phyloP scores from a whole-genome alignment of 2,888 invertebrate species.

The Lepeophtheirus nordmannii region DNA sequence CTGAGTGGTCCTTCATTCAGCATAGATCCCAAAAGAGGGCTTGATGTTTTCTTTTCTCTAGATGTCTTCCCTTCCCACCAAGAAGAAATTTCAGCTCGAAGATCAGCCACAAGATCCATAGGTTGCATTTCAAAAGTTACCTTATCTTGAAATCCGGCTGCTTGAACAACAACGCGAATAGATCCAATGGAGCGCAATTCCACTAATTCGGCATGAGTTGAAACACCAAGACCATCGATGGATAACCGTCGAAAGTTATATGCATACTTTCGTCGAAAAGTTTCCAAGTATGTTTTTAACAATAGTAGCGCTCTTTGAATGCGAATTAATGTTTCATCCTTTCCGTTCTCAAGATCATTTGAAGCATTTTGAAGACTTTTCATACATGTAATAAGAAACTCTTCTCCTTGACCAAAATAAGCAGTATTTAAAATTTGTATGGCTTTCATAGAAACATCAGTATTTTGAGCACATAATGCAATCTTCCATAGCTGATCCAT shows the following conservation, averaged over 20 bases:
- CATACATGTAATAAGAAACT: slow-evolving; percentile 87
- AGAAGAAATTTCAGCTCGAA: slow-evolving; percentile 82
- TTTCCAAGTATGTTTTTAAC: slow-evolving; percentile 80
- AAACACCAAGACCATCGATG: slow-evolving; percentile 59
- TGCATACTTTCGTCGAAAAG: slow-evolving; percentile 70
- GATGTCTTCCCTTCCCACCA: slow-evolving; percentile 78
- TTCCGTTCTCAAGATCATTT: slow-evolving; percentile 25
- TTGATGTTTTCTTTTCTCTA: slow-evolving; percentile 33
- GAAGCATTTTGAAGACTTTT: slow-evolving; percentile 69
- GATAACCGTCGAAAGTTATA: slow-evolving; percentile 79
- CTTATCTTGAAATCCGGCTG: slow-evolving; percentile 59
- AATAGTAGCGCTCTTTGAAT: slow-evolving; percentile 75
- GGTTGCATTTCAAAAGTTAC: slow-evolving; percentile 62
- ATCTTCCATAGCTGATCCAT: slow-evolving; percentile 92
- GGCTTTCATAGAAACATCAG: slow-evolving; percentile 85
- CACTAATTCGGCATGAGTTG: slow-evolving; percentile 54
- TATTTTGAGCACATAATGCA: slow-evolving; percentile 71
- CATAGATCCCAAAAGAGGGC: slow-evolving; percentile 49
- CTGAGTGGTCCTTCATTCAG: slow-evolving; percentile 59
- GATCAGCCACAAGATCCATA: slow-evolving; percentile 75
- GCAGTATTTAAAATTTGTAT: slow-evolving; percentile 85
- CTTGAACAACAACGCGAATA: slow-evolving; percentile 65
- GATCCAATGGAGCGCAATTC: slow-evolving; percentile 48
- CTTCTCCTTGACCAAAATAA: slow-evolving; percentile 79
- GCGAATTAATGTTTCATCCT: slow-evolving; percentile 57